Base-by-base conservation (phyloP, 2,113 vertebrate species). In the Pycnonotus jocosus region DNA sequence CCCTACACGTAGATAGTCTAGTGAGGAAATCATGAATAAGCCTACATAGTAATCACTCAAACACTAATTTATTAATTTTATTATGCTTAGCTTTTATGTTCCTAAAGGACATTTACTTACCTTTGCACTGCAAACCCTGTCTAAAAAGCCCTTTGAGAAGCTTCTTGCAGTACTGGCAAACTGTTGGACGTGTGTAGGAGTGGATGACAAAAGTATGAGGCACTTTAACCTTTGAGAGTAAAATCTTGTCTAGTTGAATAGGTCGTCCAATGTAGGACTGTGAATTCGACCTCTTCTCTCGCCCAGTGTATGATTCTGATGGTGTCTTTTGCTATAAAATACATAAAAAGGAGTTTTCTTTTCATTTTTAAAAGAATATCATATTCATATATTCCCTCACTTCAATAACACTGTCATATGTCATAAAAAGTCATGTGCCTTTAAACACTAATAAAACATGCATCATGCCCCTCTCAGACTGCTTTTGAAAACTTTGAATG, bases 81-180 rank as follows among this genome's bases (percentile, higher is more conserved):
- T 86, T 77, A 65, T 35, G 47, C 23, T 57, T 65, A 88, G 45
- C 17, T 95, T 87, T 88, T 69, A 90, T 21, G n/a, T 56, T 68
- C 77, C 53, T 92, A 64, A 61, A 57, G 47, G 33, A 64, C 1
- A 8, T 64, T 93, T 88, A 77, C 97, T 97, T 93, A 98, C 98
- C 98, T 98, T 98, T 98, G 89, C 98, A 98, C 48, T 98, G 98
- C 60, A 98, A 93, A 37, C 98, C 98, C 92, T 98, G 98, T 78
- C 98, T 94, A 93, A 98, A 98, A 44, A 98, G 97, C 6, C 98
- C 98, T 96, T 98, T 98, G 31, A 98, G 98, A 86, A 99, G 98
- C 94, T 99, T 99, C 98, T 99, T 99, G 96, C 99, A 99, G 97
- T 99, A 98, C 97, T 99, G 99, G 97, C 99, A 99, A 76, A 99